Conservation (phyloP, 2,797 vertebrate species). For the Crocodylus rhombifer region DNA sequence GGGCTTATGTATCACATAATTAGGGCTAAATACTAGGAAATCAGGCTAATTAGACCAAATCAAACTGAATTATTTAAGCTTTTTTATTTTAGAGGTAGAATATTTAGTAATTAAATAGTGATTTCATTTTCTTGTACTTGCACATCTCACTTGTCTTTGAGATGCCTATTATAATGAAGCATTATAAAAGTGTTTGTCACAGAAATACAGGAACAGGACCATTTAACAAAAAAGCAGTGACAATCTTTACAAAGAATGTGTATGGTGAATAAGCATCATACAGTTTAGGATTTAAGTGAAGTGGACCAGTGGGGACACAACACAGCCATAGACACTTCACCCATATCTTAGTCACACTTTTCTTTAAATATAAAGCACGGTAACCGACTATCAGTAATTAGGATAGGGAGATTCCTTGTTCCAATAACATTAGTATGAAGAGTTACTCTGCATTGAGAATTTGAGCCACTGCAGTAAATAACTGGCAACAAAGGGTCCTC, state of each 20-base stretch:
- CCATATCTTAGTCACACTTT: not conserved
- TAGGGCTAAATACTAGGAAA: constrained; percentile 89
- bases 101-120: constrained; percentile 84
- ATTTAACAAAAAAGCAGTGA: not conserved
- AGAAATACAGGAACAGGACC: not conserved
- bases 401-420: accelerated
- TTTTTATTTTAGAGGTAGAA: constrained; percentile 83
- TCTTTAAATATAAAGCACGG: accelerated
- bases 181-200: constrained; percentile 33
- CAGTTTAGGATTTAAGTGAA: not conserved
- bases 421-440: not conserved
- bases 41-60: constrained; percentile 88
- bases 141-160: constrained; percentile 60
- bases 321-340: not conserved
- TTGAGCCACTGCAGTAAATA: accelerated
- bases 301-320: accelerated
- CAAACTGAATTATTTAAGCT: constrained; percentile 88
- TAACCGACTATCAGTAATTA: accelerated
- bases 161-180: constrained; percentile 40
- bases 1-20: constrained; percentile 87
- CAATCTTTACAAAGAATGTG: not conserved
- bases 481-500: not conserved
- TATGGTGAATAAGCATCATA: accelerated
- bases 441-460: not conserved
- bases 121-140: constrained; percentile 78